Evolutionary conservation across 2,797 vertebrate species (phyloP), one percentile per base, ranked within the genome.

Genomic region (Gallinago solitaria): DNA sequence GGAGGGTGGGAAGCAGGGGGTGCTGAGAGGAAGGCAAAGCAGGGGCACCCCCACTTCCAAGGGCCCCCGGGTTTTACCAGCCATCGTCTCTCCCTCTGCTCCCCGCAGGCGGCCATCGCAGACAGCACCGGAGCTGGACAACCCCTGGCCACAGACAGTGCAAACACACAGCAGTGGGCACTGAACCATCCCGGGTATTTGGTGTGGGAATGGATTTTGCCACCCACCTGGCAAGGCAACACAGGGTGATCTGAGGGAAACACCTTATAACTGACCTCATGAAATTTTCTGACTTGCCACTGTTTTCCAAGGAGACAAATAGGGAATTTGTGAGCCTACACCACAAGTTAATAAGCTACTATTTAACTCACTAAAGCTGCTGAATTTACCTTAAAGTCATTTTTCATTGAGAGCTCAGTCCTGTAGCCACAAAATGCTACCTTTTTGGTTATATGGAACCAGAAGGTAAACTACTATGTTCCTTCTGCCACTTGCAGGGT

Each of bases 221-320:
- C 90, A 94, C 83, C 88, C 86, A 78, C 77, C 74, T 88, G 63
- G 88, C 74, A 89, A 90, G 67, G 47, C 74, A 41, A 53, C 43
- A 84, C 65, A 70, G 48, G 64, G 71, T 61, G 30, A 73, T 51
- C 59, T 24, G 59, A 67, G 35, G 67, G 77, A 91, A 93, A 78
- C 51, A 63, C 61, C 84, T 71, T 69, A 47, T 33, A 83, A 83
- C 4, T 23, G 41, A 53, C 77, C 35, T 84, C 74, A 79, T 68
- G 73, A 93, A 65, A 59, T 84, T 41, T 73, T 91, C 74, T 93
- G 87, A 68, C 59, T 93, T 84, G 83, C 48, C 59, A 17, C 41
- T 73, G 23, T 69, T 86, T 82, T 87, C 37, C 37, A 79, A 90
- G 80, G 14, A 93, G 94, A 91, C 39, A 84, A 88, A 93, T 87